Percentiles rank a stretch among this genome's conserved stretches.
Conservation (phyloP, 2,797 vertebrate species). For the Epinephelus awoara region DNA sequence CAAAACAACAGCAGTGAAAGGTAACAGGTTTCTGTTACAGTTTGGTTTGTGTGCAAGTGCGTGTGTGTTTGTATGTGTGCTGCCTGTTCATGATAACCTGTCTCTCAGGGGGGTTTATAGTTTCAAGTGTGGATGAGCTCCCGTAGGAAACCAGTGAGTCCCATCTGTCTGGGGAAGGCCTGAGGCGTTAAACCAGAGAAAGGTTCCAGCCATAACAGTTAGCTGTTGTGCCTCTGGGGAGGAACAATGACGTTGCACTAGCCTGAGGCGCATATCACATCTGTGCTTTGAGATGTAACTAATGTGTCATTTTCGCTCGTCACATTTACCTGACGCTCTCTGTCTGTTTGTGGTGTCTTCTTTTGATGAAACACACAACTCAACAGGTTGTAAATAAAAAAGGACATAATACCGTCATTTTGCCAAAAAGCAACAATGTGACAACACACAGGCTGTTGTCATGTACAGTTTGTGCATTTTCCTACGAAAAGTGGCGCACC, state of each 20-base stretch:
- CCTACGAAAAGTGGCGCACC: too few species aligned
- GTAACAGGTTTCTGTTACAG: slow-evolving; percentile 67
- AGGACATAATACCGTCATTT: too few species aligned
- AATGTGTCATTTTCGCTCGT: slow-evolving; percentile 1
- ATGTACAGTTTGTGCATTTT: too few species aligned
- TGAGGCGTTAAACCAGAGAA: slow-evolving; percentile 58
- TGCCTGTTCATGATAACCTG: slow-evolving; percentile 28
- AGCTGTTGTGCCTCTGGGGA: slow-evolving; percentile 56
- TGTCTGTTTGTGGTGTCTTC: background rate
- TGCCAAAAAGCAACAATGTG: too few species aligned
- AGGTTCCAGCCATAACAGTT: slow-evolving; percentile 59
- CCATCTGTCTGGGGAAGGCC: slow-evolving; percentile 60
- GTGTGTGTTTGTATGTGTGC: slow-evolving; percentile 18
- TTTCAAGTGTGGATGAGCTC: slow-evolving; percentile 59
- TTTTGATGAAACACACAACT: background rate
- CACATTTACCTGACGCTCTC: slow-evolving; percentile 10
- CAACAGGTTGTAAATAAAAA: background rate
- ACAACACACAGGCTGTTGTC: too few species aligned
- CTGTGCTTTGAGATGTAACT: slow-evolving; percentile 47
- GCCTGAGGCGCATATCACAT: slow-evolving; percentile 28
- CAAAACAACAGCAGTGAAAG: slow-evolving; percentile 74
- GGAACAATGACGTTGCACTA: slow-evolving; percentile 50
- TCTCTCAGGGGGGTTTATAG: slow-evolving; percentile 31
- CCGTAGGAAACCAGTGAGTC: slow-evolving; percentile 53
- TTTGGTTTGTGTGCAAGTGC: slow-evolving; percentile 24